Evolutionary conservation across 2,797 vertebrate genomes (phyloP), one percentile per base, ranked within the genome.

Genomic region (Distichodus sexfasciatus): DNA sequence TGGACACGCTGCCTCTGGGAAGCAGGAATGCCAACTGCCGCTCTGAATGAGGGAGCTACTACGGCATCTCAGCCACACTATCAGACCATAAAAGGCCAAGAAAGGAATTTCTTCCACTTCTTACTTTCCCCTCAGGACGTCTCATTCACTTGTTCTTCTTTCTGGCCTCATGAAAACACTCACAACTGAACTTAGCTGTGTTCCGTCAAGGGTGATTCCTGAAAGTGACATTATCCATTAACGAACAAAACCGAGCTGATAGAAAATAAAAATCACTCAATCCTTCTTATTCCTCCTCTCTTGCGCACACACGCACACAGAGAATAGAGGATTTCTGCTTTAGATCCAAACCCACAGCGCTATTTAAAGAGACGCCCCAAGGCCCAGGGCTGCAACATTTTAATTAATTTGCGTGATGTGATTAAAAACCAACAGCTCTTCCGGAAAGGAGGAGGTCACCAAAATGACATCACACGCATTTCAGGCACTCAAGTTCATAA

Each of bases 351-450:
- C 71, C 75, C 72, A 40, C 46, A 54, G 31, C n/a, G 79, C 83
- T 88, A 84, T 84, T 85, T 89, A 87, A 88, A 89, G 84, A 63
- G 8, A 48, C 46, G 36, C 65, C 83, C 84, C 6, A 19, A 46
- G 75, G 83, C 57, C 58, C 79, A 72, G 66, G n/a, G 21, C 71
- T 76, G 61, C 50, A 81, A 74, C 58, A 79, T 84, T 86, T 85
- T 91, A 87, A 90, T 90, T 80, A 83, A 85, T 79, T 78, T 72
- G 53, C n/a, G 44, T 72, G 72, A 76, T 82, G 83, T 90, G 87
- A 90, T 89, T 89, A 89, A 88, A 86, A 78, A 38, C 61, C 71
- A 46, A 60, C 70, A 61, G 71, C 62, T 78, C 48, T 68, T 66
- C 48, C 3, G 35, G 35, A 60, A 80, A 77, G 55, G 0, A 7